Conservation (phyloP, 2,113 vertebrate species). For the Neolamprologus cancellatus region DNA sequence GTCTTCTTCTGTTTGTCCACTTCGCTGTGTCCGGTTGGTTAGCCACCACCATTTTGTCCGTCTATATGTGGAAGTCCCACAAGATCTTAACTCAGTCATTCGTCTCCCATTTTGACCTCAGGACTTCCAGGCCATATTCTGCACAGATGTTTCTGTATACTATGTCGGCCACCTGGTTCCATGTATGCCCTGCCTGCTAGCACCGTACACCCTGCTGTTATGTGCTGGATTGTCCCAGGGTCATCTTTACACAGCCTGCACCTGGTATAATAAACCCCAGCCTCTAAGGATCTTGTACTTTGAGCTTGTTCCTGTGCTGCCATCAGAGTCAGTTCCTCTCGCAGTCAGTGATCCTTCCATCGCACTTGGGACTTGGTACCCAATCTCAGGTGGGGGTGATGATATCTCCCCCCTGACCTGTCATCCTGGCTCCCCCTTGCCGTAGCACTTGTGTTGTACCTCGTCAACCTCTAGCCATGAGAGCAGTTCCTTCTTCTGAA, state of each 20-base stretch:
- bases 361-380: neutral
- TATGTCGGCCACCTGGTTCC: neutral
- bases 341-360: neutral
- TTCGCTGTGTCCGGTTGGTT: neutral
- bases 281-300: neutral
- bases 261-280: neutral
- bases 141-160: neutral
- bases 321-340: neutral
- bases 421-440: neutral
- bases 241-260: neutral
- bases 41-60: neutral
- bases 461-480: fast-evolving
- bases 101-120: neutral
- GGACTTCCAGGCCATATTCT: neutral
- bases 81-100: neutral
- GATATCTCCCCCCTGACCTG: neutral
- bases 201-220: neutral
- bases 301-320: neutral
- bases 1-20: neutral
- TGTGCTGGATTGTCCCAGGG: neutral
- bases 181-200: neutral
- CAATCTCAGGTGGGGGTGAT: neutral
- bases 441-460: neutral
- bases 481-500: neutral
- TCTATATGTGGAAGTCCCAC: neutral